Conservation (phyloP, 2,888 invertebrate genomes). For the Papilio gigon region DNA sequence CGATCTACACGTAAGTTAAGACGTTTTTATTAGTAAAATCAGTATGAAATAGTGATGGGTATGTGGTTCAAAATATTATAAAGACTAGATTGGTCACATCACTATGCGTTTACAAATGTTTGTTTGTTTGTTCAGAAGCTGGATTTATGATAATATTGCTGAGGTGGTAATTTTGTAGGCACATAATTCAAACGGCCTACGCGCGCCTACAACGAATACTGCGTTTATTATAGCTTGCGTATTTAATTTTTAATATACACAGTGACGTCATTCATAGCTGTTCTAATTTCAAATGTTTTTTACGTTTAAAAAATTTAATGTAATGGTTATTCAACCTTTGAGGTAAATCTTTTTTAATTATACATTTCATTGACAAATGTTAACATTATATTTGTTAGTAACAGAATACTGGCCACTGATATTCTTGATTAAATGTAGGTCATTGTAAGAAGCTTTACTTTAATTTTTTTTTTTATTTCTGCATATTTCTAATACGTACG, state of each 20-base stretch:
- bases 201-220: conserved; percentile 20
- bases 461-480: not conserved
- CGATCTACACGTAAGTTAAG: no score
- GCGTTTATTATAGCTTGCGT: conserved; percentile 20
- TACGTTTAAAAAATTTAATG: no score
- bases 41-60: no score
- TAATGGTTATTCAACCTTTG: no score
- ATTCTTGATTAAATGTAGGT: not conserved
- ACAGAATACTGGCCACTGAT: conserved; percentile 1
- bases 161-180: conserved; percentile 37
- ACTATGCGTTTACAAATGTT: conserved; percentile 14
- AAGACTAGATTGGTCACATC: no score
- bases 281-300: conserved; percentile 7
- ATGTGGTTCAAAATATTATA: no score
- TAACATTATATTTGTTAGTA: not conserved
- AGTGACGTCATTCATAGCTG: conserved; percentile 10
- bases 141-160: conserved; percentile 38
- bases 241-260: conserved; percentile 20
- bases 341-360: not conserved
- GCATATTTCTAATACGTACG: conserved; percentile 3
- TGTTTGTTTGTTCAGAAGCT: conserved; percentile 22
- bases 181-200: conserved; percentile 38
- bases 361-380: not conserved
- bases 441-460: no score
- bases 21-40: no score